Conservation (phyloP, 92 coral and sea anemone species). For the Bergia sp. region DNA sequence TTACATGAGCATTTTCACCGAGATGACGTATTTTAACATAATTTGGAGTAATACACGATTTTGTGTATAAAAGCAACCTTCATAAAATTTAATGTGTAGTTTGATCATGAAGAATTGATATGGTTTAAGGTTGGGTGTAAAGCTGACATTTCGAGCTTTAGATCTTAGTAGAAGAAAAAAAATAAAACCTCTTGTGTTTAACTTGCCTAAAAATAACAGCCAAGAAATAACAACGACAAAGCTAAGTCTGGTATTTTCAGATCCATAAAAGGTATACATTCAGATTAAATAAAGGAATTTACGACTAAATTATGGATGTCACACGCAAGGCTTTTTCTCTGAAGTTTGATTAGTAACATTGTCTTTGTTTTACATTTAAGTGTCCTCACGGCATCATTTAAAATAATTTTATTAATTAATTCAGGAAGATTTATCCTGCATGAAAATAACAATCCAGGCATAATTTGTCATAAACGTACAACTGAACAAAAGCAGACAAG, state of each 20-base stretch:
- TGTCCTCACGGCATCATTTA: neutral
- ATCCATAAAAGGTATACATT: neutral
- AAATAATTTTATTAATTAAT: too few relatives aligned
- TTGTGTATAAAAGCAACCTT: too few relatives aligned
- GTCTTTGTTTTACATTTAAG: neutral
- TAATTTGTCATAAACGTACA: neutral
- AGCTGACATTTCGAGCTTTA: too few relatives aligned
- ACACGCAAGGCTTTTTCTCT: neutral
- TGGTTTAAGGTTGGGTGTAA: too few relatives aligned
- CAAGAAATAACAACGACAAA: neutral
- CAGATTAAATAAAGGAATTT: neutral
- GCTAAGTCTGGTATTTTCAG: neutral
- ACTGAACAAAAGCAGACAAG: neutral
- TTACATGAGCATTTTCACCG: too few relatives aligned
- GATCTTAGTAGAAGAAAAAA: too few relatives aligned
- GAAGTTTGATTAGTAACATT: neutral
- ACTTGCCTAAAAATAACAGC: neutral
- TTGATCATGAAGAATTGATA: too few relatives aligned
- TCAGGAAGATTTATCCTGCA: neutral
- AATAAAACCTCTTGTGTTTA: too few relatives aligned
- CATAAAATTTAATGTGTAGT: too few relatives aligned
- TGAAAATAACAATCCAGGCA: neutral
- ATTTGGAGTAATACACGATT: too few relatives aligned
- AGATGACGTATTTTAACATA: too few relatives aligned
- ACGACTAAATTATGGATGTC: neutral